These are phyloP conservation scores for Cosmia trapezina DNA, from an alignment of 2,888 invertebrate species.

Conservation along the genomic window DNA sequence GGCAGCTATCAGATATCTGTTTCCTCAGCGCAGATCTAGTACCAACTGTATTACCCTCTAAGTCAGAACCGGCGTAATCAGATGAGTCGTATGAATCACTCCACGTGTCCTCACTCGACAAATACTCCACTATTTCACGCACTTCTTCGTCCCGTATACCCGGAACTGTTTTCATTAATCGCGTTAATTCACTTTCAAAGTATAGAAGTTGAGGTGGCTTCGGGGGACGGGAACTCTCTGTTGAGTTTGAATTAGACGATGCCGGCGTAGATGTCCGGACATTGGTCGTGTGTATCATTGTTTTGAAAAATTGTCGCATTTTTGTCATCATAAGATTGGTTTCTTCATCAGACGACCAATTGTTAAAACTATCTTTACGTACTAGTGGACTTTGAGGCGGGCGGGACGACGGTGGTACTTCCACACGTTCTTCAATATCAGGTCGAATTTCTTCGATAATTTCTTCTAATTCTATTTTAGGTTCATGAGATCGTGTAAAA, in stretches of 20 bases:
- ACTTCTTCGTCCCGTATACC: conserved; percentile 97
- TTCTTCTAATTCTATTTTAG: conserved; percentile 90
- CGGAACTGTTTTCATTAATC: conserved; percentile 98
- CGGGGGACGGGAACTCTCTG: conserved; percentile 91
- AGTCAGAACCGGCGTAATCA: conserved; percentile 97
- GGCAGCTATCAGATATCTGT: conserved; percentile 96
- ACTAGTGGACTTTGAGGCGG: conserved; percentile 91
- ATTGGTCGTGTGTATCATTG: conserved; percentile 94
- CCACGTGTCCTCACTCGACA: conserved; percentile 98
- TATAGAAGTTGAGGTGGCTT: conserved; percentile 96
- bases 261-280: conserved; percentile 89
- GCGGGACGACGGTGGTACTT: conserved; percentile 88
- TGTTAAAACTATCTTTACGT: conserved; percentile 97
- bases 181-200: conserved; percentile 96
- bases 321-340: conserved; percentile 98
- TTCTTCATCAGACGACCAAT: conserved; percentile 98
- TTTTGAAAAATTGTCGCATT: conserved; percentile 97
- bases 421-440: conserved; percentile 87
- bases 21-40: conserved; percentile 94
- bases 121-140: conserved; percentile 97
- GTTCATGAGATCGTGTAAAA: conserved; percentile 87
- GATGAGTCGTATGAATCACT: conserved; percentile 98
- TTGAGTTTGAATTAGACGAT: conserved; percentile 88
- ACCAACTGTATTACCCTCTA: conserved; percentile 92
- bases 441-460: conserved; percentile 91